A percentile compares a stretch with the other conserved stretches of the same genome.
Evolutionary conservation across 2,113 vertebrate genomes (phyloP).

Genomic region (Pavo muticus): DNA sequence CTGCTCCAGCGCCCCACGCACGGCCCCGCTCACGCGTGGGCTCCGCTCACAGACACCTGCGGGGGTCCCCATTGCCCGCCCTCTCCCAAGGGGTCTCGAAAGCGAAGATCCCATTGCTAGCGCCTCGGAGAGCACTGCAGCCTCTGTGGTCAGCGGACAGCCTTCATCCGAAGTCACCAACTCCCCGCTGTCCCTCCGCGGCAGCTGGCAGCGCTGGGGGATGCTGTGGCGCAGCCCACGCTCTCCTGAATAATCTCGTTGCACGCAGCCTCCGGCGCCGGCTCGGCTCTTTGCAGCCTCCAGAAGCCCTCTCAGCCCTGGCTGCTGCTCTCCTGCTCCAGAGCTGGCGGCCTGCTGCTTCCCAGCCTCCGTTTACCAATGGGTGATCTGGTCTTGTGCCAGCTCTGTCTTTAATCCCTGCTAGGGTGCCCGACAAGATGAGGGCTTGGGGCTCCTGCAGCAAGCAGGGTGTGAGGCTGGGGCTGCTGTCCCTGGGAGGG

Average conservation of each 20-base stretch:
- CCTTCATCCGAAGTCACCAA: background rate
- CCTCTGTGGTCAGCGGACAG: background rate
- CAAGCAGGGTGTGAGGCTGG: too few species aligned
- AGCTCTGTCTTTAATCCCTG: background rate
- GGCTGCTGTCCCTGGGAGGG: background rate
- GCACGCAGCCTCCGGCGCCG: fast-evolving
- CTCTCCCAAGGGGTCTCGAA: background rate
- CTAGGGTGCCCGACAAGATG: background rate
- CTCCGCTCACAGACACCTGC: background rate
- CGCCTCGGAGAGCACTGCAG: background rate
- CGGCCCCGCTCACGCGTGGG: fast-evolving
- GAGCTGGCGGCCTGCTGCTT: background rate
- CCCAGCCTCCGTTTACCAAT: background rate
- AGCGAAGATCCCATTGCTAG: background rate
- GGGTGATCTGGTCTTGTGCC: background rate
- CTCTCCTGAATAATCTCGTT: background rate
- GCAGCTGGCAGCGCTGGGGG: background rate
- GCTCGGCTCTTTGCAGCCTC: background rate
- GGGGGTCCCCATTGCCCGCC: background rate
- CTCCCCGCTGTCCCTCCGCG: fast-evolving
- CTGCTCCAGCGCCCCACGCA: background rate
- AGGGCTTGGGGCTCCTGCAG: background rate
- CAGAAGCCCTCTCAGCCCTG: background rate
- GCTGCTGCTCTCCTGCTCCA: background rate
- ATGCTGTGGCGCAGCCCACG: background rate